Evolutionary conservation across 2,113 vertebrate genomes (phyloP), one percentile per base, ranked within the genome.

Genomic region (Pao palembangensis): DNA sequence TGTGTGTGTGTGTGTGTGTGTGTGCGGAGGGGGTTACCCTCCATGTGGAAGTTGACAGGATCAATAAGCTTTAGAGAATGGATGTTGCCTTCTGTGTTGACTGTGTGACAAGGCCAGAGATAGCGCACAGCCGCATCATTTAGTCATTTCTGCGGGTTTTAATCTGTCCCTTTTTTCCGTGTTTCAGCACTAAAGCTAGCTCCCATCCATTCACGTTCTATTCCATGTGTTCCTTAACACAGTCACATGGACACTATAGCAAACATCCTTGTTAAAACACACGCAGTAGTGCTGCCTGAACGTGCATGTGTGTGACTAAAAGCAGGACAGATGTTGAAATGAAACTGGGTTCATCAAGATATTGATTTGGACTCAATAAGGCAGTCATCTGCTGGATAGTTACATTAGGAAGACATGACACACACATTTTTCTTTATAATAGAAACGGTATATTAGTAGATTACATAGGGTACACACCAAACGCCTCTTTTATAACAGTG

Each of bases 1-100:
- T 50, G 55, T 46, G 42, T 52, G 56, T 51, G 55, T 42, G 41
- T 28, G 58, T 59, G 50, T 47, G 48, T 28, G 12, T 44, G 42
- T 55, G 56, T 51, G 55, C 42, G 41, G 46, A 20, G 58, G 55
- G 63, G 50, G 38, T 77, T 53, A 64, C 5, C 25, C 49, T 61
- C 68, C 1, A 47, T 78, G 71, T 77, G 69, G 67, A 55, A 55
- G 64, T 63, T 75, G 76, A 78, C 64, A 54, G 75, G 71, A 90
- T 90, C 87, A 85, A 89, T 89, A 79, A 78, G 71, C 75, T 83
- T 78, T 59, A 67, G 75, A 76, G 76, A 64, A 81, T 81, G 67
- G 64, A 82, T 77, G 64, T 65, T n/a, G 78, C 28, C 49, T 67
- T 48, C 18, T 67, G 43, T 69, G 58, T 19, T 67, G 19, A 46